Conservation (phyloP, 2,888 invertebrate genomes). For the Macrophya annulata region DNA sequence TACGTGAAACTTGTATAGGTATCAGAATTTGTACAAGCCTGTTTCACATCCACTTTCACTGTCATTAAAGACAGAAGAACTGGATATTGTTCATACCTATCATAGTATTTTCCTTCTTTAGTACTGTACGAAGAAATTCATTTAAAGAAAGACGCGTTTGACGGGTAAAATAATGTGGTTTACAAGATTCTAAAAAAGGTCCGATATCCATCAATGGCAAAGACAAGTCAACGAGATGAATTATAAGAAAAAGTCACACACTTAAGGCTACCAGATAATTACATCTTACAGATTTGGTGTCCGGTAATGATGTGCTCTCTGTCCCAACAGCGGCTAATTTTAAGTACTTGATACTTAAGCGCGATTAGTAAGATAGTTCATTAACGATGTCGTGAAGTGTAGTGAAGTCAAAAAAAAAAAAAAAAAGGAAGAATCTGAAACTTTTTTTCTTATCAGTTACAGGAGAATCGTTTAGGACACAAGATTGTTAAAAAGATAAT, state of each 20-base stretch:
- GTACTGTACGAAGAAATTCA: neutral
- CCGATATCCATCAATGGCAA: conserved; percentile 13
- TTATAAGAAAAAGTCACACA: conserved; percentile 26
- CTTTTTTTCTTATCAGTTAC: neutral
- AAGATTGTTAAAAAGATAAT: neutral
- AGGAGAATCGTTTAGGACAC: neutral
- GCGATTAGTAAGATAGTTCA: conserved; percentile 34
- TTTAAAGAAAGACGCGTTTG: conserved; percentile 31
- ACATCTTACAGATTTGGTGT: conserved; percentile 20
- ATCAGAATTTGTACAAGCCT: neutral
- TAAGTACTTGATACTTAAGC: conserved; percentile 7
- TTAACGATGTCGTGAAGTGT: conserved; percentile 13
- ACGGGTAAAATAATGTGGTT: conserved; percentile 16
- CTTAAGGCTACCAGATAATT: conserved; percentile 24
- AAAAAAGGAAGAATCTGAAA: neutral
- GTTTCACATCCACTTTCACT: conserved; percentile 43
- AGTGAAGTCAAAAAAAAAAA: neutral
- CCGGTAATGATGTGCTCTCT: conserved; percentile 15
- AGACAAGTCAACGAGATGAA: conserved; percentile 34
- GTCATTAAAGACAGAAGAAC: conserved; percentile 15
- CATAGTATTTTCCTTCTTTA: neutral
- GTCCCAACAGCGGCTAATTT: conserved; percentile 24
- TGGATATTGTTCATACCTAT: conserved; percentile 31
- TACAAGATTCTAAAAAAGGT: conserved; percentile 4
- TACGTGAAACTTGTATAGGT: conserved; percentile 10